phyloP scores from a whole-genome alignment of 1,140 invertebrate species.

The Brachionus rubens region DNA sequence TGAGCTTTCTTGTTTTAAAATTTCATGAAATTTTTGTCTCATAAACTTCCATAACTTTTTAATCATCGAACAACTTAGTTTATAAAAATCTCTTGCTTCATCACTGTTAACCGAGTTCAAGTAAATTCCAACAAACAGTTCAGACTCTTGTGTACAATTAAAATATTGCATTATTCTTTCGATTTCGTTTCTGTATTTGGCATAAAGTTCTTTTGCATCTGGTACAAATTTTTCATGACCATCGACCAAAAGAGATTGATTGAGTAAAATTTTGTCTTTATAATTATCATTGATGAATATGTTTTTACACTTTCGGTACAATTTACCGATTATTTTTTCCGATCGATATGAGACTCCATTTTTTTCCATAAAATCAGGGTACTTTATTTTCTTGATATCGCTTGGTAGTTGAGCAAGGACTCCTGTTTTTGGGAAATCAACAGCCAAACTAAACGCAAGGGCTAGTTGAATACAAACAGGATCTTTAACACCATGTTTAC shows the following conservation, averaged over 20 bases:
- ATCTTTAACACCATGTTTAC: not conserved
- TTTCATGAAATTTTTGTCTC: not conserved
- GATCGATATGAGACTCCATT: not conserved
- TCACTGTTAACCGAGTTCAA: not conserved
- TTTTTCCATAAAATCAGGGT: constrained; percentile 38
- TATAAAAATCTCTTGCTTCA: constrained; percentile 4
- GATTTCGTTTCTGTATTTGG: not conserved
- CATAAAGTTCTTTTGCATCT: not conserved
- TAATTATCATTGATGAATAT: constrained; percentile 17
- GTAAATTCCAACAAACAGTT: constrained; percentile 11
- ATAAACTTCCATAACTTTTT: constrained; percentile 14
- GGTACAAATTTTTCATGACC: constrained; percentile 29
- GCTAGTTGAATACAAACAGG: constrained; percentile 6
- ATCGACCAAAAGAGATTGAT: not conserved
- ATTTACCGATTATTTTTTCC: constrained; percentile 10
- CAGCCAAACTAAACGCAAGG: constrained; percentile 1
- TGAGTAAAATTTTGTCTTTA: not conserved
- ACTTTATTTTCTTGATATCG: not conserved
- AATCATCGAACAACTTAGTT: constrained; percentile 18
- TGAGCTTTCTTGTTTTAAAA: not conserved
- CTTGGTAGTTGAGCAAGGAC: not conserved
- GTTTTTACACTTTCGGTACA: constrained; percentile 29
- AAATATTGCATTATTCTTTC: constrained; percentile 8
- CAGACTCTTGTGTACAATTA: not conserved
- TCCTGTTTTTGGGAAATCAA: constrained; percentile 32